Percentiles rank a stretch among this genome's conserved stretches.
These are phyloP conservation scores for Uropetala carovei DNA, from an alignment of 2,888 invertebrate species.

Conservation along the genomic window DNA sequence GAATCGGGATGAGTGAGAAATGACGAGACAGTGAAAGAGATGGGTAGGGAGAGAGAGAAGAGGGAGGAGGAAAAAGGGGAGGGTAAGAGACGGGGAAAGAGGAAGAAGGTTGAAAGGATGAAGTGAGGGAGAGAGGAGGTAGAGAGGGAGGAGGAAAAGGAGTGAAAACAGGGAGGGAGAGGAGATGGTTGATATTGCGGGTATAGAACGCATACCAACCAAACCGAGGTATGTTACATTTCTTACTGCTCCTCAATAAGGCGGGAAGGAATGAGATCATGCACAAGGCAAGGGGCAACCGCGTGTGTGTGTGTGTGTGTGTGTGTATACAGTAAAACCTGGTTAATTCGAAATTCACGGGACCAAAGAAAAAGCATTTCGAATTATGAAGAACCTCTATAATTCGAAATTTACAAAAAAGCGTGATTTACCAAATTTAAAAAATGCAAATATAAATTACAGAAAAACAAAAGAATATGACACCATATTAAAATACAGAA, in stretches of 20 bases:
- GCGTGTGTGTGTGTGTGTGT: too few relatives aligned
- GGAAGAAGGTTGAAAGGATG: background rate
- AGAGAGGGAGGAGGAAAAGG: background rate
- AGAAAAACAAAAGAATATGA: too few relatives aligned
- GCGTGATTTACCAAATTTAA: too few relatives aligned
- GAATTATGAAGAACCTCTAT: too few relatives aligned
- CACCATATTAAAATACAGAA: too few relatives aligned
- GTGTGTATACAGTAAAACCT: too few relatives aligned
- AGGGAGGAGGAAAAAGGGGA: background rate
- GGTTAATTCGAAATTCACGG: too few relatives aligned
- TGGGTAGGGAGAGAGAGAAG: background rate
- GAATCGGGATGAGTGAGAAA: background rate
- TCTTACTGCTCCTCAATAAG: background rate
- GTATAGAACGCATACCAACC: background rate
- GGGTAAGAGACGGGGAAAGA: background rate
- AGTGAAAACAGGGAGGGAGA: background rate
- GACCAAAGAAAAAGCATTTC: too few relatives aligned
- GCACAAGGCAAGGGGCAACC: background rate
- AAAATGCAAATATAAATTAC: too few relatives aligned
- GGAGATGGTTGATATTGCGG: background rate
- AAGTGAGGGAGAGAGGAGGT: background rate
- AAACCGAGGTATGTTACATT: conserved; percentile 23
- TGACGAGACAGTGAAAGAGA: background rate
- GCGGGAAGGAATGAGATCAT: background rate
- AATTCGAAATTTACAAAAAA: too few relatives aligned